Evolutionary conservation across 2,113 vertebrate genomes (phyloP).

Genomic region (Anoura caudifer): DNA sequence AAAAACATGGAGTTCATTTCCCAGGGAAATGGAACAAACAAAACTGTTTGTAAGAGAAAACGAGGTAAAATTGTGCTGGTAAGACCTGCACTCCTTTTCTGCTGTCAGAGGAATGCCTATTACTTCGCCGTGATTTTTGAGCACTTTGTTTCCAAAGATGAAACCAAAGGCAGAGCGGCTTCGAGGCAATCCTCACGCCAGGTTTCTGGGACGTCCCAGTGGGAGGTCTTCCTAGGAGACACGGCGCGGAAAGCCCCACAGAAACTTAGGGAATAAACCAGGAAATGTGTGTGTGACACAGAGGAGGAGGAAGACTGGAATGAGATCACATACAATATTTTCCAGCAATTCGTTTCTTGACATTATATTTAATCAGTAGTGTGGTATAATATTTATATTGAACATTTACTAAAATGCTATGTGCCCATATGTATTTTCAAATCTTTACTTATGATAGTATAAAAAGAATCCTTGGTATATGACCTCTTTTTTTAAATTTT

Average conservation of each 20-base stretch:
- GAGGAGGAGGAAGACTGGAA: background rate
- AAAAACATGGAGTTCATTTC: background rate
- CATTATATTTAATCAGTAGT: background rate
- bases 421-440: background rate
- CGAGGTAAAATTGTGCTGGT: background rate
- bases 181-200: background rate
- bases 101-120: background rate
- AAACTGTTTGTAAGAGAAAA: background rate
- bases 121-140: background rate
- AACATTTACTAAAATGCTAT: background rate
- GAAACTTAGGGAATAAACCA: background rate
- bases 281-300: background rate
- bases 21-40: background rate
- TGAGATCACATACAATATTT: background rate
- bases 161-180: background rate
- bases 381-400: background rate
- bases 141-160: background rate
- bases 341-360: background rate
- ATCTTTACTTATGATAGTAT: background rate
- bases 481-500: conserved; percentile 62
- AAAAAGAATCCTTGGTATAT: conserved; percentile 46
- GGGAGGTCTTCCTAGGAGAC: background rate
- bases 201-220: background rate
- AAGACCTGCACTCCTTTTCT: background rate
- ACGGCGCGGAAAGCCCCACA: background rate